phyloP scores from a whole-genome alignment of 2,797 vertebrate genomes.

The Etheostoma perlongum region DNA sequence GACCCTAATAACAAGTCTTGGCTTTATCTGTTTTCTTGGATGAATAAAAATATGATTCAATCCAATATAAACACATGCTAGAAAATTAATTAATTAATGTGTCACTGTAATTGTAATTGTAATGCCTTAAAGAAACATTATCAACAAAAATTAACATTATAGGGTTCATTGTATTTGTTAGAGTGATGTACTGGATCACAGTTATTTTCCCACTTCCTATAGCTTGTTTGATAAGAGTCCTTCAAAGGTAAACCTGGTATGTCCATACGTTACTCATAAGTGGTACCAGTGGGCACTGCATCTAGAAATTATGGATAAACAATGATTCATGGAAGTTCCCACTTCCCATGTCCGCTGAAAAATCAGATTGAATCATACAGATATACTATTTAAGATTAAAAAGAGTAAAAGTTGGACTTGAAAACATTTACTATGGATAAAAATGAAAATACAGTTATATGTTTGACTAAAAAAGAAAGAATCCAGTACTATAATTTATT shows the following conservation, averaged over 20 bases:
- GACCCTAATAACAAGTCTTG: background rate
- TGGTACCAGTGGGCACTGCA: background rate
- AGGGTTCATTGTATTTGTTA: background rate
- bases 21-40: conserved; percentile 4
- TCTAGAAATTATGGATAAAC: conserved; percentile 9
- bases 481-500: background rate
- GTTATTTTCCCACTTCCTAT: background rate
- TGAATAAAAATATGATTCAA: background rate
- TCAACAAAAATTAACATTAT: background rate
- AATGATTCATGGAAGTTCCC: conserved; percentile 5
- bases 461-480: background rate
- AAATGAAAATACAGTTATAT: background rate
- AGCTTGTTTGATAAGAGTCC: no score
- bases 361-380: background rate
- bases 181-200: background rate
- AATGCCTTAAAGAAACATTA: background rate
- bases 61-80: conserved; percentile 1
- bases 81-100: background rate
- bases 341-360: background rate
- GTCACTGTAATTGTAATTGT: background rate
- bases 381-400: background rate
- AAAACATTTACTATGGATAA: background rate
- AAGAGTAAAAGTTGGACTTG: background rate
- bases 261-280: background rate
- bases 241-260: no score